phyloP scores from a whole-genome alignment of 2,797 vertebrate species.

The Cryptoprocta ferox region DNA sequence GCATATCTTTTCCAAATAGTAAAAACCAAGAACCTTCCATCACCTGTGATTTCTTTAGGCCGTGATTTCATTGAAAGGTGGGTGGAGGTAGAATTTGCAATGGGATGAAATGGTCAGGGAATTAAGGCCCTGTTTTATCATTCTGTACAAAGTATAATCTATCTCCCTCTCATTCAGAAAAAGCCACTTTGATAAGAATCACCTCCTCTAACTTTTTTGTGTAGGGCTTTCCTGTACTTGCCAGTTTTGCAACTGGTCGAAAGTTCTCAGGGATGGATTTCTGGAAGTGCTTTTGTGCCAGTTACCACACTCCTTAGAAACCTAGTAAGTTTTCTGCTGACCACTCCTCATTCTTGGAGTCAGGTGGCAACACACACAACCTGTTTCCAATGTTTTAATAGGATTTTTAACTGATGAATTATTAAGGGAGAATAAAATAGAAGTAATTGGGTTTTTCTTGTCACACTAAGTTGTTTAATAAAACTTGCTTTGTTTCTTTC shows the following conservation, averaged over 20 bases:
- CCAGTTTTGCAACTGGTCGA: not conserved
- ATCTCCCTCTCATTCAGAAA: not conserved
- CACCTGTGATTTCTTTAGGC: not conserved
- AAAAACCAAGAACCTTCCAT: too few species aligned
- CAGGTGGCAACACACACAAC: not conserved
- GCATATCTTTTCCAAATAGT: not conserved
- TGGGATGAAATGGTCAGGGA: not conserved
- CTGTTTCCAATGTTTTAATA: not conserved
- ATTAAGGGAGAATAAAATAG: not conserved
- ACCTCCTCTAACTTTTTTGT: not conserved
- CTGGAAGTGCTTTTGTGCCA: constrained; percentile 1
- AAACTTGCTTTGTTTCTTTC: constrained; percentile 3
- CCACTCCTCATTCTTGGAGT: not conserved
- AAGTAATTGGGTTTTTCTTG: constrained; percentile 15
- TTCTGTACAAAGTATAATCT: not conserved
- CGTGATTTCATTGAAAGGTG: not conserved
- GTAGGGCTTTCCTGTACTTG: not conserved
- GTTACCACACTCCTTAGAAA: not conserved
- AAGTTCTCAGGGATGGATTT: constrained; percentile 39
- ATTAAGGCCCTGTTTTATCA: not conserved
- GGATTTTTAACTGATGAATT: not conserved
- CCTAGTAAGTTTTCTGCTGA: not conserved
- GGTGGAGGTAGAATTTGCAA: not conserved
- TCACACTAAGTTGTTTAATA: not conserved
- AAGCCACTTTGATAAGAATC: not conserved